Evolutionary conservation across 2,113 vertebrate species (phyloP), one percentile per base, ranked within the genome.

Genomic region (Danionella cerebrum): DNA sequence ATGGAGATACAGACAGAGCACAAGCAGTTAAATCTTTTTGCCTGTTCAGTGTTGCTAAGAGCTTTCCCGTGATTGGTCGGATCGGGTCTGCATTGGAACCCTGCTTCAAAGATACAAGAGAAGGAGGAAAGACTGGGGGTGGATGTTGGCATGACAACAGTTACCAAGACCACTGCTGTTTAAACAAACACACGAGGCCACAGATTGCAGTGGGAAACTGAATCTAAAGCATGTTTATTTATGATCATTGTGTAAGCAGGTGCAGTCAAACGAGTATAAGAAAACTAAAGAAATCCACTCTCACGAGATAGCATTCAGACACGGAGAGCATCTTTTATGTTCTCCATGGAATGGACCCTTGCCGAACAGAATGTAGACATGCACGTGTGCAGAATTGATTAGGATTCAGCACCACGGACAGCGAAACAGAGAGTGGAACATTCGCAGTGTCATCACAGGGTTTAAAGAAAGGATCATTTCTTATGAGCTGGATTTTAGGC

Each of bases 121-220:
- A 44, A 64, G 71, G 76, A 74, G 73, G 64, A 68, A 62, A 42
- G 65, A 53, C 65, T 71, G 68, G 76, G 42, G 67, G 55, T 54
- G 51, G 66, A 62, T 52, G 81, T 84, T 82, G 83, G 77, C 82
- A 83, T 83, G 84, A 79, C 83, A 84, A 84, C 83, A 74, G 84
- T 85, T 79, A 81, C 84, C 78, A 76, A 39, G 83, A 78, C 78
- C 76, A 83, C 83, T 71, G 65, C 67, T 73, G 76, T 84, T 84
- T 76, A 86, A 85, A 86, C 83, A 86, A 85, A 86, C 59, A 73
- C 58, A 73, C 55, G 60, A 71, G 48, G 72, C 71, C 54, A 68
- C 44, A 72, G 64, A 83, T 78, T 80, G 77, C 59, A 39, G 62
- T 16, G 19, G 54, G 65, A 67, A 78, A 65, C 24, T 67, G 42